A percentile compares a stretch with the other conserved stretches of the same genome.
phyloP scores from a whole-genome alignment of 2,113 vertebrate genomes.

The Macroglossus sobrinus region DNA sequence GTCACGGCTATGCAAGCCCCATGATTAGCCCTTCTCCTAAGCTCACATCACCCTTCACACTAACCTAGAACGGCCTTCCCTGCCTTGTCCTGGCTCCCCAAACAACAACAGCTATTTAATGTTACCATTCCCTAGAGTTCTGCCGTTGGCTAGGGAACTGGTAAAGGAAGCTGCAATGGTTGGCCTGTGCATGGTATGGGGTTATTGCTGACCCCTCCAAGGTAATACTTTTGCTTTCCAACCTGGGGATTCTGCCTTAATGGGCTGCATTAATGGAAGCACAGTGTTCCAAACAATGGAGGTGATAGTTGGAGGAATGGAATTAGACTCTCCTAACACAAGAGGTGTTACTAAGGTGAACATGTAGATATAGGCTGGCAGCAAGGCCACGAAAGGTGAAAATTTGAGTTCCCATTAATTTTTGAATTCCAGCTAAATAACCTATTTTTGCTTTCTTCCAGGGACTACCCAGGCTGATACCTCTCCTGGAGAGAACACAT shows the following conservation, averaged over 20 bases:
- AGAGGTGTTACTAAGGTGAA: not conserved
- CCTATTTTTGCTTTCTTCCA: conserved; percentile 45
- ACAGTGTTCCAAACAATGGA: not conserved
- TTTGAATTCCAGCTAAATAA: not conserved
- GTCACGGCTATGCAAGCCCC: not conserved
- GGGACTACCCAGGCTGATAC: conserved; percentile 48
- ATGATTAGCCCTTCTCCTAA: not conserved
- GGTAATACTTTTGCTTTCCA: not conserved
- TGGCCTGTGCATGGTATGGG: fast-evolving
- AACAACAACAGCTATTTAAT: not conserved
- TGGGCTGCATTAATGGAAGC: not conserved
- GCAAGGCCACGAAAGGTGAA: not conserved
- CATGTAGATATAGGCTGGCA: not conserved
- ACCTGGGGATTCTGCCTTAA: not conserved
- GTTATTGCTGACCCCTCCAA: not conserved
- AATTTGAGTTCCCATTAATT: not conserved
- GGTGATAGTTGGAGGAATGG: not conserved
- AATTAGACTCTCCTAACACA: not conserved
- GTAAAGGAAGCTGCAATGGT: not conserved
- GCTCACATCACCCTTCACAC: not conserved
- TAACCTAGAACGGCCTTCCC: not conserved
- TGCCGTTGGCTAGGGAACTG: not conserved
- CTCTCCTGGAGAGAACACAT: not conserved
- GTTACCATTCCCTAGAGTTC: not conserved
- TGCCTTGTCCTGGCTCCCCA: not conserved